Base-by-base conservation (phyloP, 2,888 invertebrate species). In the Campaea margaritaria region DNA sequence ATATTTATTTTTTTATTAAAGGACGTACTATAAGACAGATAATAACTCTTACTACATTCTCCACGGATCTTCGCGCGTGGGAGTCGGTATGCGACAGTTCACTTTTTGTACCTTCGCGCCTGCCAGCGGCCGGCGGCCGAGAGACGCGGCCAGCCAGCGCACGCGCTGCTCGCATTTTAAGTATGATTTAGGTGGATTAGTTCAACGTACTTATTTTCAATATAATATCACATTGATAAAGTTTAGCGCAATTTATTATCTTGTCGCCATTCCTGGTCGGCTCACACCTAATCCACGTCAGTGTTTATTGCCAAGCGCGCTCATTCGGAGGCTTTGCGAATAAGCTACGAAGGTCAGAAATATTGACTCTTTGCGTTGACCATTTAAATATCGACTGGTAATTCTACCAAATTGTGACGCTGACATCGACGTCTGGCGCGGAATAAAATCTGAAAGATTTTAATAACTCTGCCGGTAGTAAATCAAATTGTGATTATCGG, bases 401-500 rank as follows among this genome's bases (percentile, higher is more conserved):
- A 84, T 70, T 70, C 75, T 78, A 80, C 82, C 82, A 9, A 9
- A 31, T 81, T 83, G 82, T 82, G 81, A 79, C 8, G n/a, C n/a
- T n/a, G 73, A 74, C 52, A 60, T 61, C 51, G 65, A 50, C 54
- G 62, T 72, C 58, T 63, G 68, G 72, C 73, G 61, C 68, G 56
- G 61, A 64, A 72, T 77, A 75, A 74, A 76, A 75, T 79, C 79
- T 78, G 81, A 83, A 79, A 76, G 81, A 75, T 82, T 86, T 83
- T 86, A 84, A 85, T 85, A 84, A 83, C 76, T 73, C 74, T 73
- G 69, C 63, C 69, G 69, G 76, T 75, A 70, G 77, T 91, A 90
- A 89, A 91, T 91, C 89, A 90, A 85, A 82, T 78, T 85, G 85
- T 86, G 85, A 89, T 86, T 86, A 85, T 80, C 79, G 78, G 80